phyloP scores from a whole-genome alignment of 2,888 invertebrate species.

The Bugulina stolonifera region DNA sequence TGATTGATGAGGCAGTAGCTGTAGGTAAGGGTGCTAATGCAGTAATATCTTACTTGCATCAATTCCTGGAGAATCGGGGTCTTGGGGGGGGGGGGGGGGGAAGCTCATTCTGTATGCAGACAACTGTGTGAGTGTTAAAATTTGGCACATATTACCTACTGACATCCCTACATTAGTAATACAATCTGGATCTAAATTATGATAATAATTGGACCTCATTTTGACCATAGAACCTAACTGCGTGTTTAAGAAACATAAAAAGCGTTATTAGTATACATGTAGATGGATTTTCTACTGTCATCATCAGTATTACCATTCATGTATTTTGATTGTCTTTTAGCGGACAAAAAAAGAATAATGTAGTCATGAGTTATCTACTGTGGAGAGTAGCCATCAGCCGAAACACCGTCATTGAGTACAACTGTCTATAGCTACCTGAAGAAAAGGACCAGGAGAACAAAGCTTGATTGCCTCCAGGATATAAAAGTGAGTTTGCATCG shows the following conservation, averaged over 20 bases:
- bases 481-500: no score
- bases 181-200: no score
- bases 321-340: background rate
- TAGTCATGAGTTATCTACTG: slow-evolving; percentile 30
- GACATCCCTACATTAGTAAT: no score
- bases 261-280: background rate
- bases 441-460: slow-evolving; percentile 5
- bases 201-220: background rate
- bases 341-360: slow-evolving; percentile 34
- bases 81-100: slow-evolving; percentile 32
- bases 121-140: slow-evolving; percentile 30
- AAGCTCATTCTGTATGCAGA: slow-evolving; percentile 31
- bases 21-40: slow-evolving; percentile 32
- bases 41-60: slow-evolving; percentile 31
- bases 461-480: background rate
- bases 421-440: slow-evolving; percentile 1
- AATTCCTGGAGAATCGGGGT: slow-evolving; percentile 31
- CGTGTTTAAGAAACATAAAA: background rate
- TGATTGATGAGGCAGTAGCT: slow-evolving; percentile 32
- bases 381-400: slow-evolving; percentile 30
- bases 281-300: no score
- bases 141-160: no score
- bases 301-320: slow-evolving; percentile 32
- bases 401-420: background rate
- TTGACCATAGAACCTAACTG: background rate